These are phyloP conservation scores for Lithobates pipiens DNA, from an alignment of 2,797 vertebrate species.

Conservation along the genomic window DNA sequence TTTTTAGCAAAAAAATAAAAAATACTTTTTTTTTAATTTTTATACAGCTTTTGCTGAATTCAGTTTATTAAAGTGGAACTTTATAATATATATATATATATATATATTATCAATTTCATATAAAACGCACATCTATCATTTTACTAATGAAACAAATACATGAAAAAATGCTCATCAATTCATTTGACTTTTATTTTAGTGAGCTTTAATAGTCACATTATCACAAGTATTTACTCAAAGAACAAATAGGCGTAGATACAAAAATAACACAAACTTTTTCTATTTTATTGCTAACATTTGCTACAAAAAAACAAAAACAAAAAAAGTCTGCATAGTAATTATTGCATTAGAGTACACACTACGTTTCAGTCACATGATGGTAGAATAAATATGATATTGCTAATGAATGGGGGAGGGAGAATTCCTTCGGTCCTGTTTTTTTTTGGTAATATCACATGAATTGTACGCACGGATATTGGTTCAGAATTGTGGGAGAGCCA, in stretches of 20 bases:
- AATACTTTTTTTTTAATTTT: no score
- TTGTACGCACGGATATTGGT: background rate
- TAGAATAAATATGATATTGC: conserved; percentile 30
- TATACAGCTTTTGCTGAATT: no score
- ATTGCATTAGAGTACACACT: conserved; percentile 19
- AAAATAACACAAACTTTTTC: background rate
- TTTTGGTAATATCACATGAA: background rate
- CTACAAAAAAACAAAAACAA: background rate
- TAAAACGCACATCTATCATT: no score
- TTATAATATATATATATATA: no score
- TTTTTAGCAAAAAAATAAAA: no score
- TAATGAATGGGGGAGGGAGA: background rate
- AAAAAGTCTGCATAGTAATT: conserved; percentile 23
- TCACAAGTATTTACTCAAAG: background rate
- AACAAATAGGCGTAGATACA: background rate
- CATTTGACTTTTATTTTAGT: background rate
- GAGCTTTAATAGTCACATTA: conserved; percentile 39
- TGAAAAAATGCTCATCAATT: no score
- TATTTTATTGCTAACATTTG: background rate
- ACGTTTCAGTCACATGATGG: conserved; percentile 5
- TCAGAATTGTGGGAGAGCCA: background rate
- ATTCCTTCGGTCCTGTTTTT: background rate
- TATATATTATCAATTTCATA: no score
- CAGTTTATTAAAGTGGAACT: no score
- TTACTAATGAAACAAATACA: no score